A percentile compares a stretch with the other conserved stretches of the same genome.
Evolutionary conservation across 2,888 invertebrate species (phyloP).

Genomic region (Oxycera nigricornis): DNA sequence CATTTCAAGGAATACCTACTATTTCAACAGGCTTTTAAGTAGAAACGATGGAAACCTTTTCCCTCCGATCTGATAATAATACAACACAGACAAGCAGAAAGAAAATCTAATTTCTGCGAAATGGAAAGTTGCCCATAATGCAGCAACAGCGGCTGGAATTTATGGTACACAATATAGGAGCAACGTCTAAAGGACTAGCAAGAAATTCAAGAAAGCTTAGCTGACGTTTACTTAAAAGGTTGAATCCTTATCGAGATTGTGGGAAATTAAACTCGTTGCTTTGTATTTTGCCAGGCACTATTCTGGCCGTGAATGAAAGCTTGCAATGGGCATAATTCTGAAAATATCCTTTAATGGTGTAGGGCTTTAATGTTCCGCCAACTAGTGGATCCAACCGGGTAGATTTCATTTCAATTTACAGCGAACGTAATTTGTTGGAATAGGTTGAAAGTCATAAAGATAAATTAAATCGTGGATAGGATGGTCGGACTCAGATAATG

Average conservation of each 20-base stretch:
- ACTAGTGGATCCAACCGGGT: conserved; percentile 5
- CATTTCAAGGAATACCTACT: neutral
- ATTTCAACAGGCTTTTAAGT: neutral
- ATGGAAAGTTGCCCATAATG: conserved; percentile 4
- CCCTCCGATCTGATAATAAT: neutral
- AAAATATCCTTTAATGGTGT: neutral
- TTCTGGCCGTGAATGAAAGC: neutral
- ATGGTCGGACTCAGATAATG: too few species aligned
- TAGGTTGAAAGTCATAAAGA: neutral
- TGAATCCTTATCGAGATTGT: conserved; percentile 16
- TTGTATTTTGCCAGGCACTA: neutral
- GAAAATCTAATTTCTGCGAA: conserved; percentile 26
- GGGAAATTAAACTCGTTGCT: conserved; percentile 3
- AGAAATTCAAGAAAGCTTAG: neutral
- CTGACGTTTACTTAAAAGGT: neutral
- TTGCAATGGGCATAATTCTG: neutral
- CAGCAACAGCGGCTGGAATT: conserved; percentile 10
- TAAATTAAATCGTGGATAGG: too few species aligned
- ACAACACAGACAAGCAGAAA: neutral
- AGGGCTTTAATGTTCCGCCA: neutral
- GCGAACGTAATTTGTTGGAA: neutral
- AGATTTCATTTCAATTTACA: neutral
- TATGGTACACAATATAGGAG: conserved; percentile 7
- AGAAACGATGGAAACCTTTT: neutral
- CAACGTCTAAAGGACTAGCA: too few species aligned